phyloP scores from a whole-genome alignment of 2,113 vertebrate species.

The Boleophthalmus pectinirostris region DNA sequence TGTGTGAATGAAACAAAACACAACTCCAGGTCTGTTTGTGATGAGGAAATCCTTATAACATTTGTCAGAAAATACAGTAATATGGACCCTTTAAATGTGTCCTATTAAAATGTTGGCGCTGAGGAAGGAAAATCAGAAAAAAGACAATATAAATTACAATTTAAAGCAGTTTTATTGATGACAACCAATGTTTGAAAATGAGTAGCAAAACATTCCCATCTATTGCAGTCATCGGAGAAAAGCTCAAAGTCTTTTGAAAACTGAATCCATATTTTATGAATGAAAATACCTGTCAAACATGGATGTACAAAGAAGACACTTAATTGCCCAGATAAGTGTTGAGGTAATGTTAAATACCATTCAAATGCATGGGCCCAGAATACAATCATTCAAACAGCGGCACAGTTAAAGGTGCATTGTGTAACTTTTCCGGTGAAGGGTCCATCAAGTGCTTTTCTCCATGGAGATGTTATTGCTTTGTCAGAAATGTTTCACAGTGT shows the following conservation, averaged over 20 bases:
- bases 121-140: slow-evolving; percentile 35
- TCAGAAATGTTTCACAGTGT: no score
- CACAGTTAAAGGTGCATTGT: slow-evolving; percentile 33
- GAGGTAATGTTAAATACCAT: slow-evolving; percentile 78
- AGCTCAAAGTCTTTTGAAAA: slow-evolving; percentile 50
- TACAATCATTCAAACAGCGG: slow-evolving; percentile 74
- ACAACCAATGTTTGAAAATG: slow-evolving; percentile 65
- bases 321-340: slow-evolving; percentile 71
- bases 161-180: slow-evolving; percentile 74
- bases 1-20: no score
- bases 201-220: slow-evolving; percentile 60
- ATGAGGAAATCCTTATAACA: no score
- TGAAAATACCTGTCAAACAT: slow-evolving; percentile 33
- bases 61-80: no score
- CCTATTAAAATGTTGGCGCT: background rate
- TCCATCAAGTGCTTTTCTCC: no score
- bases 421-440: no score
- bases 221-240: slow-evolving; percentile 57
- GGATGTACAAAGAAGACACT: slow-evolving; percentile 63
- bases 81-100: no score
- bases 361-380: slow-evolving; percentile 67
- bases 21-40: no score
- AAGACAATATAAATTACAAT: slow-evolving; percentile 31
- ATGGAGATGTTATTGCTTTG: no score
- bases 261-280: slow-evolving; percentile 36